Base-by-base conservation (phyloP, 2,888 invertebrate genomes). In the Eristalis pertinax region DNA sequence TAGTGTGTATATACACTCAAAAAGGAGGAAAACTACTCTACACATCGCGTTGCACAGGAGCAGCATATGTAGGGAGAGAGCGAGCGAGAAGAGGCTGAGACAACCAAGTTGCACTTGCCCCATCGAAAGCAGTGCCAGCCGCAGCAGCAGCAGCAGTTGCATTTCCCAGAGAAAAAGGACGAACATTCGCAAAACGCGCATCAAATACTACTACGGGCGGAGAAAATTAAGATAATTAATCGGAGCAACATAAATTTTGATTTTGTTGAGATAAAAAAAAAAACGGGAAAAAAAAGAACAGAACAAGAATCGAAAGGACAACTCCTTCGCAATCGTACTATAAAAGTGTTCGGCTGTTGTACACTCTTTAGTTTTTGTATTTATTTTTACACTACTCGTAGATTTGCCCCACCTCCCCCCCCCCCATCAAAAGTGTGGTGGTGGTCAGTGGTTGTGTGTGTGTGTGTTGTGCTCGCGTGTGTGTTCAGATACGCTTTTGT, bases 1-100 rank as follows among this genome's bases (percentile, higher is more conserved):
- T 87, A 87, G 87, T 87, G 87, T 87, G 84, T 80, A 87, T 84
- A 87, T 84, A 83, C 84, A 79, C 75, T 76, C 50, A 8, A 50
- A 50, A 84, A 80, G 75, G 75, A 72, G 79, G 75, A 84, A 87
- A 87, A 87, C 83, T 83, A 87, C 79, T 79, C 86, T 83, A 86
- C 83, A 86, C 83, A 87, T 79, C 79, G 83, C 86, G 67, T 73
- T 84, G 75, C 84, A 87, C 84, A 87, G 79, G 73, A 84, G 60
- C 68, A 50, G 41, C 78, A 82, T 83, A 83, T 76, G 76, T 76
- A 80, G 84, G 73, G 64, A 87, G 64, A 87, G 73, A 75, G 79
- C 35, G 26, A 65, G 68, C 63, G 58, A 70, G 60, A 74, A 58
- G 67, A 68, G 38, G 60, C 32, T 68, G 58, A 72, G 38, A 65